Conservation (phyloP, 2,797 vertebrate genomes). For the Buphagus erythrorhynchus region DNA sequence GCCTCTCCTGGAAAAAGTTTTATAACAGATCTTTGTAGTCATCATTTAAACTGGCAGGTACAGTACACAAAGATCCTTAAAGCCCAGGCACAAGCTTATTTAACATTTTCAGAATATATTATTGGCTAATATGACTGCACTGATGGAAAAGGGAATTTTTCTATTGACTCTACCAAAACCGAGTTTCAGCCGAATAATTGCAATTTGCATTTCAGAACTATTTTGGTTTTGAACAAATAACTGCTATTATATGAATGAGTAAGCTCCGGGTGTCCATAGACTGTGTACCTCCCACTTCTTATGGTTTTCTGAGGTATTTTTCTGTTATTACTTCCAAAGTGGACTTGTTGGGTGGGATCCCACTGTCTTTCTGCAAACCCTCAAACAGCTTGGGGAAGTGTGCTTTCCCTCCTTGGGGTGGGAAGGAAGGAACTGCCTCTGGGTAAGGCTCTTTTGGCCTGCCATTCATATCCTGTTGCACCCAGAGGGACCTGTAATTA, state of each 20-base stretch:
- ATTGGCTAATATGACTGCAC: not conserved
- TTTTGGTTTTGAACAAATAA: not conserved
- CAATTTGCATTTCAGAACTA: not conserved
- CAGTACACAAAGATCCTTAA: not conserved
- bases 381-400: not conserved
- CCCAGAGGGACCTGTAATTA: not conserved
- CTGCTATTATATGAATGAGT: not conserved
- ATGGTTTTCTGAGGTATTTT: not conserved
- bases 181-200: not conserved
- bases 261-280: not conserved
- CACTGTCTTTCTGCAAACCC: not conserved
- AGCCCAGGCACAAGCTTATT: not conserved
- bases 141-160: not conserved
- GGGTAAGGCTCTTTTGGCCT: not conserved
- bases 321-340: not conserved
- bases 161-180: not conserved
- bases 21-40: conserved; percentile 6
- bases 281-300: not conserved
- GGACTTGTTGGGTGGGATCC: rapidly evolving
- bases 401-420: not conserved
- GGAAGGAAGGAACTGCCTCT: not conserved
- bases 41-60: conserved; percentile 57
- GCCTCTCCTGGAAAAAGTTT: conserved; percentile 43
- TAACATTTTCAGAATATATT: not conserved
- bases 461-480: not conserved